phyloP scores from a whole-genome alignment of 2,888 invertebrate genomes.

The Cheiracanthium punctorium region DNA sequence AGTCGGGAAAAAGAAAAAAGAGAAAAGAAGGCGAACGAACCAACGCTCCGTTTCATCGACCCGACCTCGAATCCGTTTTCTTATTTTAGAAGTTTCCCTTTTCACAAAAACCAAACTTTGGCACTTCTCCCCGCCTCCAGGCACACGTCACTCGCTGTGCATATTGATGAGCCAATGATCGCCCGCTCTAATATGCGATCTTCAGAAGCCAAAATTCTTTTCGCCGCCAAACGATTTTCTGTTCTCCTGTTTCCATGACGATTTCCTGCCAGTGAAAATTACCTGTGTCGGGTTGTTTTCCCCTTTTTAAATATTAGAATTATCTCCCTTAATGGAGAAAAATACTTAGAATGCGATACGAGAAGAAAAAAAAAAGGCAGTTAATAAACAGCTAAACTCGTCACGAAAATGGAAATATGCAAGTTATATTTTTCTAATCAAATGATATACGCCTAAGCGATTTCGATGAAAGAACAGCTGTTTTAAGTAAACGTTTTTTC shows the following conservation, averaged over 20 bases:
- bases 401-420: not conserved
- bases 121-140: not conserved
- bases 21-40: conserved; percentile 23
- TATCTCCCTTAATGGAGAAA: not conserved
- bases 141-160: not conserved
- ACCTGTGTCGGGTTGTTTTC: not conserved
- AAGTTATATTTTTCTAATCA: not conserved
- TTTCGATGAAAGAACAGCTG: not conserved
- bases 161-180: conserved; percentile 12
- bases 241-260: not conserved
- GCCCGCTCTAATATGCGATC: not conserved
- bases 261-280: conserved; percentile 7
- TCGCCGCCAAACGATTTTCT: not conserved
- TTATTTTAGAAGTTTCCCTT: conserved; percentile 26
- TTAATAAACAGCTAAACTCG: not conserved
- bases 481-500: not conserved
- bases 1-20: not conserved
- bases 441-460: not conserved
- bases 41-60: conserved; percentile 43
- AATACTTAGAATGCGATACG: not conserved
- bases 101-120: conserved; percentile 5
- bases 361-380: not conserved
- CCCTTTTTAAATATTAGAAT: not conserved
- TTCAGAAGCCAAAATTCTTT: no score
- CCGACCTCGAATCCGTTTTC: conserved; percentile 54